phyloP scores from a whole-genome alignment of 2,888 invertebrate species.

The Tuberolachnus salignus region DNA sequence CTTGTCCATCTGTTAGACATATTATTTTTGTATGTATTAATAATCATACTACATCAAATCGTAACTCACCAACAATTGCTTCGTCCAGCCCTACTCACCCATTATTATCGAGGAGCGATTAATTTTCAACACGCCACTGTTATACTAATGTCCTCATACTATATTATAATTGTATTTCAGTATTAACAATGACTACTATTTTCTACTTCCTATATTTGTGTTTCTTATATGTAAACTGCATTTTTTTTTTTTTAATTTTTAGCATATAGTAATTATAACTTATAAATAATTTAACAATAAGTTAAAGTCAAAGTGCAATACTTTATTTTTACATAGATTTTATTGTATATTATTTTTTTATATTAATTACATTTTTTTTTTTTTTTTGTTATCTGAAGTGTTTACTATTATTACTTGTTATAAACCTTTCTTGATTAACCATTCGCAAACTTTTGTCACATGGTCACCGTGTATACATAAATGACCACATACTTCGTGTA shows the following conservation, averaged over 20 bases:
- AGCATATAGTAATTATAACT: not conserved
- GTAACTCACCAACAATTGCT: too few species aligned
- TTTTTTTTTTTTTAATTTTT: slow-evolving; percentile 15
- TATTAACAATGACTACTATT: slow-evolving; percentile 40
- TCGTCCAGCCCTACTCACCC: too few species aligned
- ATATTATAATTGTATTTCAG: not conserved
- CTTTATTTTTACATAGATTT: slow-evolving; percentile 46
- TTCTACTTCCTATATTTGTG: slow-evolving; percentile 28
- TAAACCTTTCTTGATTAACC: slow-evolving; percentile 77
- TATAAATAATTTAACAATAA: slow-evolving; percentile 37
- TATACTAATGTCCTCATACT: not conserved
- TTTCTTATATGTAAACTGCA: slow-evolving; percentile 10
- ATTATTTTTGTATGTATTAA: not conserved
- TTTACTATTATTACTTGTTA: slow-evolving; percentile 62
- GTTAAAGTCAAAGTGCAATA: slow-evolving; percentile 52
- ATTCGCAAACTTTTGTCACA: slow-evolving; percentile 72
- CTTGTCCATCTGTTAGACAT: not conserved
- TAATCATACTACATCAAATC: not conserved
- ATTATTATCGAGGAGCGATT: too few species aligned
- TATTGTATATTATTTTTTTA: slow-evolving; percentile 42
- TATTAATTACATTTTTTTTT: slow-evolving; percentile 41
- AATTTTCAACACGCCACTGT: slow-evolving; percentile 2
- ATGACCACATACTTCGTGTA: slow-evolving; percentile 76
- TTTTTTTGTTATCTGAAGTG: not conserved
- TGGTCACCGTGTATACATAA: slow-evolving; percentile 79